Evolutionary conservation across 2,113 vertebrate genomes (phyloP), one percentile per base, ranked within the genome.

Genomic region (Vidua chalybeata): DNA sequence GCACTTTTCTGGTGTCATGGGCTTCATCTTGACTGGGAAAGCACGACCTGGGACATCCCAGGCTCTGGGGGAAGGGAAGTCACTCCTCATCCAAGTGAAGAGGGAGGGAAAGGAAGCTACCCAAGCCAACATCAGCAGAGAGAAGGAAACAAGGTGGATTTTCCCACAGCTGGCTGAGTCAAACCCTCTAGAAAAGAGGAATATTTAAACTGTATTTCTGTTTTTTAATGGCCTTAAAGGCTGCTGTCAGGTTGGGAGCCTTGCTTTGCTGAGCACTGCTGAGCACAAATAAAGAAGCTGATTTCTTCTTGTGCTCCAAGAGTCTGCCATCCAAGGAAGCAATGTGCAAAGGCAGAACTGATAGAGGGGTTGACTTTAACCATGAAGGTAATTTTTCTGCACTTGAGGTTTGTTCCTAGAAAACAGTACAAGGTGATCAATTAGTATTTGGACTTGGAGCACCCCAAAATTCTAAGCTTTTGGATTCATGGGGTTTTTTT

Each of bases 401-500:
- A 22, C 39, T 74, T 90, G 18, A 22, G 4, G 7, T 75, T 88
- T 81, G 10, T n/a, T 82, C 41, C 63, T 71, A 37, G 15, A 80
- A 85, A 85, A 51, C 13, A 90, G 2, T 6, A 61, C 20, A 66
- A 43, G 41, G 8, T 35, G n/a, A 54, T 37, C 58, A 76, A 63
- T 28, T 61, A 1, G 9, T 41, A 68, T 61, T 11, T 80, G 24
- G 7, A 75, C 58, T 86, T 92, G 10, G 19, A 86, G 43, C 27
- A 78, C 17, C 15, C 2, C 56, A 54, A 75, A 73, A 55, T 24
- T 64, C 73, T 43, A 21, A 8, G 11, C 6, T 87, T 94, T 87
- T n/a, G 41, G 28, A 69, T 49, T 72, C 27, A 21, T 16, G 30
- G 7, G 7, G 0, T 0, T 28, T 51, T 87, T 62, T 52, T 1